A percentile compares a stretch with the other conserved stretches of the same genome.
These are phyloP conservation scores for Archocentrus centrarchus DNA, from an alignment of 2,113 vertebrate species.

Conservation along the genomic window DNA sequence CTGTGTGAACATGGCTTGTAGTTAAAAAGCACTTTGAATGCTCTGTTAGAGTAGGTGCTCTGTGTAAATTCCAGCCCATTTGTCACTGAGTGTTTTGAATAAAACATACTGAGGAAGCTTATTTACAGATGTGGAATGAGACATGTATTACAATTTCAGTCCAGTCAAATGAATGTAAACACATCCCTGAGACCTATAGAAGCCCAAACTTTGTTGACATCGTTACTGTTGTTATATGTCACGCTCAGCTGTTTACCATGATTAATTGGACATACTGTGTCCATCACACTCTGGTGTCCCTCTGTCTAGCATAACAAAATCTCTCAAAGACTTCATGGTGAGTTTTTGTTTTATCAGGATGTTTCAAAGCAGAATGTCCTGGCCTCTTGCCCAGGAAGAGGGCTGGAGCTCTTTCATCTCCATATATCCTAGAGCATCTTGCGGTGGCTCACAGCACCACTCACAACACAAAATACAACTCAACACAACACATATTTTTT, in stretches of 20 bases:
- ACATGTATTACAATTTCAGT: background rate
- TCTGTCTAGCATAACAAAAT: constrained; percentile 38
- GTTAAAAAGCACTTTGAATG: background rate
- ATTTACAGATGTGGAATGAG: background rate
- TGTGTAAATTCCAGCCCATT: background rate
- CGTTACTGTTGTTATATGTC: background rate
- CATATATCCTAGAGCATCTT: constrained; percentile 29
- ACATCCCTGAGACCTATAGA: background rate
- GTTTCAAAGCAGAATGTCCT: constrained; percentile 60
- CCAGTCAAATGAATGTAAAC: background rate
- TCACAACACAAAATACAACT: constrained; percentile 20
- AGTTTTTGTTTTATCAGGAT: constrained; percentile 41
- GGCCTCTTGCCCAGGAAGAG: constrained; percentile 46
- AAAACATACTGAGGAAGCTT: background rate
- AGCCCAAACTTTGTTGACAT: background rate
- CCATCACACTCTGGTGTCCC: constrained; percentile 10
- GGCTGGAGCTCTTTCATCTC: constrained; percentile 57
- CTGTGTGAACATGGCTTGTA: background rate
- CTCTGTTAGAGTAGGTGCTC: too few species aligned
- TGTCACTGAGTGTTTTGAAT: background rate
- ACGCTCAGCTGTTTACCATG: background rate
- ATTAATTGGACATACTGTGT: constrained; percentile 14
- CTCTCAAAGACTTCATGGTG: constrained; percentile 33
- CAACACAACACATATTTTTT: constrained; percentile 16
- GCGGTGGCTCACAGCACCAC: constrained; percentile 16